Percentiles rank a stretch among this genome's conserved stretches.
Conservation (phyloP, 2,113 vertebrate genomes). For the Pangasianodon gigas region DNA sequence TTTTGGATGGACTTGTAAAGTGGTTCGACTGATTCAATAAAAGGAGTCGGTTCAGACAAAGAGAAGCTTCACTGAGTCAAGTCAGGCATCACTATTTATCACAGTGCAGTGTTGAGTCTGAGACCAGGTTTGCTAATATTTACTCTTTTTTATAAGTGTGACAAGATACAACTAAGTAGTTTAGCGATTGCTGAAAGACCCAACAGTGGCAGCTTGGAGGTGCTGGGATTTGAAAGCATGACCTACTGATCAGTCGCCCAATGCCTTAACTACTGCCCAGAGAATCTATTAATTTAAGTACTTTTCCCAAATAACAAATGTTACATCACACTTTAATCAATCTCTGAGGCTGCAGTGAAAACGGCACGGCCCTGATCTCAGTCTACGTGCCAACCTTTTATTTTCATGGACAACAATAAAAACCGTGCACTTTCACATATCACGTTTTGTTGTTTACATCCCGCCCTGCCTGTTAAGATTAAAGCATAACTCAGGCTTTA, state of each 20-base stretch:
- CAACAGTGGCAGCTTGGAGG: neutral
- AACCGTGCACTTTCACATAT: neutral
- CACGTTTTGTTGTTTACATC: neutral
- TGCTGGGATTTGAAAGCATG: neutral
- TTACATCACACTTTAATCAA: neutral
- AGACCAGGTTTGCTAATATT: neutral
- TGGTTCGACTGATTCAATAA: neutral
- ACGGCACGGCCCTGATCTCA: neutral
- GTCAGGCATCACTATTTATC: neutral
- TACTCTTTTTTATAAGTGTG: neutral
- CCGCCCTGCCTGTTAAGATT: neutral
- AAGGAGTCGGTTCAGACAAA: neutral
- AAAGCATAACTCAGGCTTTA: constrained; percentile 11
- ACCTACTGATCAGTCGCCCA: neutral
- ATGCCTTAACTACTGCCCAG: neutral
- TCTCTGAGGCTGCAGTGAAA: neutral
- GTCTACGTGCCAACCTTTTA: neutral
- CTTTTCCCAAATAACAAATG: neutral
- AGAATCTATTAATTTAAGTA: neutral
- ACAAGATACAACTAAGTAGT: neutral
- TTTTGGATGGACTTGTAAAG: neutral
- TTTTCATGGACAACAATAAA: neutral
- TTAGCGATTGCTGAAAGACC: neutral
- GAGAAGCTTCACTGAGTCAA: neutral
- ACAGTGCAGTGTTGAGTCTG: neutral